Percentiles rank a stretch among this genome's conserved stretches.
phyloP scores from a whole-genome alignment of 2,113 vertebrate species.

The Caretta caretta region DNA sequence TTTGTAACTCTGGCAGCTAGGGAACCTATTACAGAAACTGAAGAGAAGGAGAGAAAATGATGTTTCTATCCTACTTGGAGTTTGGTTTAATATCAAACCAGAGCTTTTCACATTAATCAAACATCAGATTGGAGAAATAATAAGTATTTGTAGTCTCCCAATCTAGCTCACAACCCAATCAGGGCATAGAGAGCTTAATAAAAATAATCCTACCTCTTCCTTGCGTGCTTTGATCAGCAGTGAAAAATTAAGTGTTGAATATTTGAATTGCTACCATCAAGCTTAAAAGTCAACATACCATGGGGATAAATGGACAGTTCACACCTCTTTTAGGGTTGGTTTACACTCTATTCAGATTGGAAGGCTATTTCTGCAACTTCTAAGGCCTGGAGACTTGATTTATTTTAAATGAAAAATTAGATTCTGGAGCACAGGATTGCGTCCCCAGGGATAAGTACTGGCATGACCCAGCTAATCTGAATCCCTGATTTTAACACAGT shows the following conservation, averaged over 20 bases:
- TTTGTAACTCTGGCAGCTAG: conserved; percentile 61
- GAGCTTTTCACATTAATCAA: background rate
- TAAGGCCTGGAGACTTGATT: conserved; percentile 63
- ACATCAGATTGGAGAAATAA: background rate
- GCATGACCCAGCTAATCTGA: conserved; percentile 61
- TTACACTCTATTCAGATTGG: conserved; percentile 59
- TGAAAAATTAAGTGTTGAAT: conserved; percentile 42
- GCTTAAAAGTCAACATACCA: conserved; percentile 26
- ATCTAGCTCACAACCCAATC: background rate
- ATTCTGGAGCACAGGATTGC: conserved; percentile 66
- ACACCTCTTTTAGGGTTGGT: conserved; percentile 55
- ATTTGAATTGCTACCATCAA: conserved; percentile 9
- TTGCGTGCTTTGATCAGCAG: conserved; percentile 10
- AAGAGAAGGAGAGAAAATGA: conserved; percentile 3
- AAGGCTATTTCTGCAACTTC: conserved; percentile 59
- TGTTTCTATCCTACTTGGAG: background rate
- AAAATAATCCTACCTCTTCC: background rate
- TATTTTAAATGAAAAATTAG: conserved; percentile 71
- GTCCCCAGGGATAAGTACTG: conserved; percentile 63
- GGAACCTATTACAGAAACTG: conserved; percentile 48
- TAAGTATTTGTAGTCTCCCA: conserved; percentile 7
- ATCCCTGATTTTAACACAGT: conserved; percentile 64
- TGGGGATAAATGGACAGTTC: background rate
- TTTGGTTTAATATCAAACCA: conserved; percentile 27
- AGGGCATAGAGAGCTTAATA: conserved; percentile 15